Evolutionary conservation across 2,888 invertebrate genomes (phyloP).

Genomic region (Himalopsyche kuldschensis): DNA sequence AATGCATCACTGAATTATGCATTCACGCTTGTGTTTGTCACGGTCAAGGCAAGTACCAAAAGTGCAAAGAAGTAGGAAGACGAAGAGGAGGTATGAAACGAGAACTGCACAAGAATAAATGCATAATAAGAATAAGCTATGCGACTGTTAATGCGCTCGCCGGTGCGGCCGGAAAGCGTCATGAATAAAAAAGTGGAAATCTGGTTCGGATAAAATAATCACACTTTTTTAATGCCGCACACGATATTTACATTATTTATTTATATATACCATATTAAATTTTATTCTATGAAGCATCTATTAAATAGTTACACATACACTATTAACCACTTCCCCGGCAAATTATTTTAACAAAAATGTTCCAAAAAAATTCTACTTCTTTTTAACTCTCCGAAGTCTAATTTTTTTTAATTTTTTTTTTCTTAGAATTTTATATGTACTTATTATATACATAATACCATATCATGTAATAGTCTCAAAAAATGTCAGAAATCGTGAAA

Average conservation of each 20-base stretch:
- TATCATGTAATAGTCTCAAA: too few relatives aligned
- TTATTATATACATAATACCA: too few relatives aligned
- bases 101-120: constrained; percentile 31
- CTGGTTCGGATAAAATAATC: constrained; percentile 27
- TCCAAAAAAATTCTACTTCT: too few relatives aligned
- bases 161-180: constrained; percentile 14
- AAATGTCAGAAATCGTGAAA: too few relatives aligned
- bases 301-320: too few relatives aligned
- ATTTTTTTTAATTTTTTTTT: too few relatives aligned
- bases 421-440: too few relatives aligned
- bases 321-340: too few relatives aligned
- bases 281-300: neutral
- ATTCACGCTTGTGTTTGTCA: constrained; percentile 20
- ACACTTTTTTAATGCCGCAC: constrained; percentile 15
- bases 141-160: constrained; percentile 15
- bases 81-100: constrained; percentile 18
- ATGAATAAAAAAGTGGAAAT: constrained; percentile 10
- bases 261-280: neutral
- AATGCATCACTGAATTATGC: constrained; percentile 9
- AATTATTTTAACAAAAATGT: too few relatives aligned
- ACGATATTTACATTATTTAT: neutral
- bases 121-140: constrained; percentile 18
- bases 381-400: too few relatives aligned
- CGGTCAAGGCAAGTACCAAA: constrained; percentile 22
- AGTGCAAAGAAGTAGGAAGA: neutral